phyloP scores from a whole-genome alignment of 35 echinoderm and acorn worm genomes.

The Chiridota heheva region DNA sequence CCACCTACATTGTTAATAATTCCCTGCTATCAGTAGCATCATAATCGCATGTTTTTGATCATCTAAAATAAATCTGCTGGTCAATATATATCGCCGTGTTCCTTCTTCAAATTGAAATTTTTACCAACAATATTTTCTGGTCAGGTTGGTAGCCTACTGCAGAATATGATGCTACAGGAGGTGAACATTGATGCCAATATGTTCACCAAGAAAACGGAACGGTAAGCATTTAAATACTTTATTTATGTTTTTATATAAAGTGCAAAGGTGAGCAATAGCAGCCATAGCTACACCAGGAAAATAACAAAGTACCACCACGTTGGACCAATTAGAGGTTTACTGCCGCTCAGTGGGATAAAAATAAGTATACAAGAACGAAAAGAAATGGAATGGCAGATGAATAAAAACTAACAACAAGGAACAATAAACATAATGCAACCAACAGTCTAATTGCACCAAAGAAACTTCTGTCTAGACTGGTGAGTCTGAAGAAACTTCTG shows the following conservation, averaged over 20 bases:
- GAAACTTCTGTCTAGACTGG: too few species aligned
- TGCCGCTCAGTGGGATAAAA: too few species aligned
- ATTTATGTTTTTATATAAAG: neutral
- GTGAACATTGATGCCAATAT: constrained; percentile 75
- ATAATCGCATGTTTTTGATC: constrained; percentile 26
- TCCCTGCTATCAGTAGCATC: constrained; percentile 25
- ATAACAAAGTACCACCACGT: neutral
- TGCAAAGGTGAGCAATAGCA: neutral
- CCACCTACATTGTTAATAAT: too few species aligned
- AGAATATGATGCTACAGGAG: constrained; percentile 77
- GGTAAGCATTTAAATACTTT: constrained; percentile 25
- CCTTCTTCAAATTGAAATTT: neutral
- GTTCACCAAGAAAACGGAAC: constrained; percentile 31
- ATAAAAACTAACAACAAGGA: too few species aligned
- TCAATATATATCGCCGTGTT: neutral
- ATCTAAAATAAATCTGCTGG: constrained; percentile 30
- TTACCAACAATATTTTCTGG: constrained; percentile 2
- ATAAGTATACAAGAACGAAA: too few species aligned
- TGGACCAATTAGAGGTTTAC: neutral
- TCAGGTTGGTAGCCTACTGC: constrained; percentile 63
- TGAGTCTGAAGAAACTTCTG: too few species aligned
- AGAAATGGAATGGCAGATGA: too few species aligned
- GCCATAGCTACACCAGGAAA: neutral
- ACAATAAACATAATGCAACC: too few species aligned
- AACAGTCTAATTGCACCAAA: too few species aligned